Evolutionary conservation across 2,888 invertebrate species (phyloP).

Genomic region (Amphimallon solstitiale): DNA sequence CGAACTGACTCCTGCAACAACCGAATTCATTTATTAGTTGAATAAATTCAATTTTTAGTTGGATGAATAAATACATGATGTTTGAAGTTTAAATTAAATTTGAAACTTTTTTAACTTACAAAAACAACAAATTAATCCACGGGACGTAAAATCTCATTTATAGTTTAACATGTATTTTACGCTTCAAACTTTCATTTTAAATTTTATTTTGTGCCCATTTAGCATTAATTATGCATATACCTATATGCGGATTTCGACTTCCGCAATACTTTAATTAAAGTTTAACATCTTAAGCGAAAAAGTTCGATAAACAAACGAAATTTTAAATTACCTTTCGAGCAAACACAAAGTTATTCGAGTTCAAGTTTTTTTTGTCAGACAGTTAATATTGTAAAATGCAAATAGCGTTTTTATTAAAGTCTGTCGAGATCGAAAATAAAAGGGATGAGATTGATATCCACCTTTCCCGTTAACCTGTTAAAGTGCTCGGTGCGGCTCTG

Average conservation of each 20-base stretch:
- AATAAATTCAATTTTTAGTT: no score
- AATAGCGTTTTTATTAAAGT: conserved; percentile 52
- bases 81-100: no score
- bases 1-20: no score
- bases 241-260: conserved; percentile 11
- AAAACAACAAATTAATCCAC: no score
- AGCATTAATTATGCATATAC: background rate
- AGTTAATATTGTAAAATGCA: conserved; percentile 53
- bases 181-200: background rate
- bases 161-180: no score
- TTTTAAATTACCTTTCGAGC: conserved; percentile 27
- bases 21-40: no score
- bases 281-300: conserved; percentile 27
- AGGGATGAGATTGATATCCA: conserved; percentile 41
- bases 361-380: conserved; percentile 44
- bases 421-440: conserved; percentile 42
- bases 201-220: conserved; percentile 4
- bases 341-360: conserved; percentile 30
- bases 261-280: conserved; percentile 35
- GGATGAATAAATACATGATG: no score
- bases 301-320: conserved; percentile 33
- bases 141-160: no score
- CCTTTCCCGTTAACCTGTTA: conserved; percentile 43
- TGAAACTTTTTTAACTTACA: no score
- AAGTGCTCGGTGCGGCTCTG: conserved; percentile 46